Evolutionary conservation across 2,888 invertebrate species (phyloP).

Genomic region (Chrysopilus asiliformis): DNA sequence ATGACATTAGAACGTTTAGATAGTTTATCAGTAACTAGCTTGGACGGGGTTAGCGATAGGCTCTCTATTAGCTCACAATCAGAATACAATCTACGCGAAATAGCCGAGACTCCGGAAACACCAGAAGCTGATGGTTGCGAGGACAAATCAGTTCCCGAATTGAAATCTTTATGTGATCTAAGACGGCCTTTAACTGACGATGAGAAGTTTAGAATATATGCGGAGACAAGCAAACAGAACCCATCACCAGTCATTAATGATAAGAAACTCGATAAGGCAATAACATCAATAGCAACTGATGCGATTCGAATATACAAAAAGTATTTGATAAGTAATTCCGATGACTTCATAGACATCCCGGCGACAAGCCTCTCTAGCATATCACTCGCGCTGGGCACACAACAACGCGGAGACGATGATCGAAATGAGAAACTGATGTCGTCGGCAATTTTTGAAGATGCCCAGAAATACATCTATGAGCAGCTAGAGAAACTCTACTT

Average conservation of each 20-base stretch:
- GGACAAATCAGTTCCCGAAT: constrained; percentile 28
- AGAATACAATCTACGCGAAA: constrained; percentile 11
- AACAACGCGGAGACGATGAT: constrained; percentile 9
- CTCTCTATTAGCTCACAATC: constrained; percentile 12
- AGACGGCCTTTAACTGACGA: constrained; percentile 34
- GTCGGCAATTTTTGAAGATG: constrained; percentile 55
- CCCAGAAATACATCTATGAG: constrained; percentile 53
- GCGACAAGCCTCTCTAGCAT: constrained; percentile 30
- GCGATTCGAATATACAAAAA: constrained; percentile 34
- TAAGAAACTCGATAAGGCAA: not conserved
- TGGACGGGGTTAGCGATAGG: constrained; percentile 13
- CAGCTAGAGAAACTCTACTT: constrained; percentile 63
- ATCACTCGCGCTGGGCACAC: constrained; percentile 27
- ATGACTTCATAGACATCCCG: constrained; percentile 27
- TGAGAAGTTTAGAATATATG: constrained; percentile 33
- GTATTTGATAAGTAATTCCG: constrained; percentile 30
- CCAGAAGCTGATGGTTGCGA: constrained; percentile 10
- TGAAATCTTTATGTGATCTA: constrained; percentile 30
- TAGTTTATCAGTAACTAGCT: constrained; percentile 10
- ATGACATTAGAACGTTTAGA: constrained; percentile 10
- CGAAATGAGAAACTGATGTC: constrained; percentile 19
- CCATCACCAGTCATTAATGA: not conserved
- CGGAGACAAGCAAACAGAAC: constrained; percentile 27
- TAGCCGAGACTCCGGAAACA: constrained; percentile 7
- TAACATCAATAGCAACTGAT: constrained; percentile 23